Evolutionary conservation across 1,140 invertebrate species (phyloP).

Genomic region (Zaprionus lachaisei): DNA sequence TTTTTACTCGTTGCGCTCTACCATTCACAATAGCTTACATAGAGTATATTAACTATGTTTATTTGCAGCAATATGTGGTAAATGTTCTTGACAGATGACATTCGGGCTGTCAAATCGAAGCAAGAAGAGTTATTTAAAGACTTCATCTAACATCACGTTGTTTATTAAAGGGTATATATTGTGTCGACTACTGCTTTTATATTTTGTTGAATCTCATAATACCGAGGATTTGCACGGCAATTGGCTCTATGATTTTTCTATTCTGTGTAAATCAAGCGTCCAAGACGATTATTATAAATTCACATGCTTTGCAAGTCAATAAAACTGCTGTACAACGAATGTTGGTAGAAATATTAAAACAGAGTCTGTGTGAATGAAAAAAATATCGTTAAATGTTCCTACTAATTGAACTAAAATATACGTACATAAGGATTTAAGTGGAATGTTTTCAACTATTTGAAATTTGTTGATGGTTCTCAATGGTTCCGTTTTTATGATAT

Average conservation of each 20-base stretch:
- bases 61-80: neutral
- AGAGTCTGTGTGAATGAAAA: too few relatives aligned
- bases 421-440: too few relatives aligned
- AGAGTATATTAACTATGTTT: neutral
- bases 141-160: neutral
- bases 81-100: neutral
- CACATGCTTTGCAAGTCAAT: neutral
- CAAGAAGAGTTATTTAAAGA: neutral
- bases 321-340: neutral
- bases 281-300: conserved; percentile 36
- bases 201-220: neutral
- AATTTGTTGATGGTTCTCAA: too few relatives aligned
- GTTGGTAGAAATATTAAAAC: neutral
- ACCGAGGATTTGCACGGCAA: conserved; percentile 1
- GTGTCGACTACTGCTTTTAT: neutral
- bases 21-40: neutral
- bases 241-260: neutral
- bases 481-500: too few relatives aligned
- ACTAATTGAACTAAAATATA: too few relatives aligned
- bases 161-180: conserved; percentile 3
- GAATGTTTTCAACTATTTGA: too few relatives aligned
- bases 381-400: too few relatives aligned
- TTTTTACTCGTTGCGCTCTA: conserved; percentile 3
- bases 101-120: neutral
- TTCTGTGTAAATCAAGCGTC: conserved; percentile 27